A percentile compares a stretch with the other conserved stretches of the same genome.
These are phyloP conservation scores for Cervus canadensis DNA, from an alignment of 2,113 vertebrate genomes.

Conservation along the genomic window DNA sequence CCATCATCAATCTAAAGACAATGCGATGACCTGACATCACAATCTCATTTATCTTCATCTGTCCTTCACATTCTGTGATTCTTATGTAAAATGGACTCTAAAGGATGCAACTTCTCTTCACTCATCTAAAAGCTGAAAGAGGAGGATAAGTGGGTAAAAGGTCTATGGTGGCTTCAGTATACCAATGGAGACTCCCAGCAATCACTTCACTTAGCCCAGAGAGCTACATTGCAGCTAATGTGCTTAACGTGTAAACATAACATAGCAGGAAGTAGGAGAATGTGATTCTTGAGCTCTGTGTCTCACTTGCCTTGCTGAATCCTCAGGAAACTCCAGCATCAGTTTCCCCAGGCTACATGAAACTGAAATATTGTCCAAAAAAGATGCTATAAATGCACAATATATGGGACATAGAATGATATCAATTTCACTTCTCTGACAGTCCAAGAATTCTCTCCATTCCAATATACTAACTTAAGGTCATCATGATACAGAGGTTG, in stretches of 20 bases:
- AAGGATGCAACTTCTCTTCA: constrained; percentile 76
- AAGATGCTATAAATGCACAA: neutral
- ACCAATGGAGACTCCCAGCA: constrained; percentile 58
- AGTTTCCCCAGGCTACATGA: constrained; percentile 17
- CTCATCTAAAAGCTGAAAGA: constrained; percentile 46
- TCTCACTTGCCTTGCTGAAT: constrained; percentile 79
- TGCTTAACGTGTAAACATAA: constrained; percentile 78
- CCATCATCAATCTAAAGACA: constrained; percentile 81
- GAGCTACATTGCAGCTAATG: constrained; percentile 75
- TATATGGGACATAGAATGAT: neutral
- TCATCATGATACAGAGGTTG: neutral
- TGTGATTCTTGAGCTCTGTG: constrained; percentile 79
- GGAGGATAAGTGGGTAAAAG: constrained; percentile 9
- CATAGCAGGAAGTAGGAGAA: constrained; percentile 77
- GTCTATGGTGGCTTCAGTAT: constrained; percentile 71
- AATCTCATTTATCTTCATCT: constrained; percentile 87
- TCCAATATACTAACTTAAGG: neutral
- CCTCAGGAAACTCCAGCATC: constrained; percentile 21
- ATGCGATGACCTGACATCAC: constrained; percentile 79
- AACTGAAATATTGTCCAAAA: constrained; percentile 29
- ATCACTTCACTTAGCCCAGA: constrained; percentile 77
- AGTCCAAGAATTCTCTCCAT: neutral
- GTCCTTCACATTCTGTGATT: constrained; percentile 85
- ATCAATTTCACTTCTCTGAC: neutral
- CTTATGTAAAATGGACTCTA: constrained; percentile 82